Base-by-base conservation (phyloP, 1,140 invertebrate species). In the Druon quercuslanigerum region DNA sequence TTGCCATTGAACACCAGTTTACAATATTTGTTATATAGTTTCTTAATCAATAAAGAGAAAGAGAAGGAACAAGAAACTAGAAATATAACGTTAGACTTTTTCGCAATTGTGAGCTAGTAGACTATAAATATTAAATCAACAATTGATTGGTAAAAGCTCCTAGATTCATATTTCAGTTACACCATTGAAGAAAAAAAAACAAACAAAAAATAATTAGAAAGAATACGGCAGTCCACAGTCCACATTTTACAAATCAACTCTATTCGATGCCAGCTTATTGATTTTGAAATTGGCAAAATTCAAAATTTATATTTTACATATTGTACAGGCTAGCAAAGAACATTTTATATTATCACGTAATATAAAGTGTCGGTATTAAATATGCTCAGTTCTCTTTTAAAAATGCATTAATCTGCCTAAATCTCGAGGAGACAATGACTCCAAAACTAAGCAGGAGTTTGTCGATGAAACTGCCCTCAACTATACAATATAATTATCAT, bases 221-320 rank as follows among this genome's bases (percentile, higher is more conserved):
- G 13, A 80, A 80, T 77, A 5, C 3, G 0, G 5, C 25, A 33
- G 25, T 33, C 4, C 25, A 46, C 74, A 77, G 74, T 76, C 76
- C 73, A 79, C 70, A 76, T 76, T 76, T 75, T 79, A 79, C 77
- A 75, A 56, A 74, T 74, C 76, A 77, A 66, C 70, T 80, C 40
- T 74, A 13, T 77, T 73, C 70, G 73, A 73, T 54, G 74, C 78
- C 75, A 80, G 71, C 72, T 80, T 52, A 25, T 17, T 19, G 76
- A 74, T 54, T 73, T 73, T 75, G 74, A 71, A 79, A 72, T 77
- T 77, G 66, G 66, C 33, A 13, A 75, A 77, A 51, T 73, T 46
- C n/a, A 75, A 77, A 75, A 77, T 80, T 75, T 76, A 77, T 80
- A 75, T 56, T 77, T 77, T 72, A 71, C 77, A 71, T 79, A 74